Percentiles rank a stretch among this genome's conserved stretches.
Evolutionary conservation across 2,113 vertebrate genomes (phyloP).

Genomic region (Neodontobutis hainanensis): DNA sequence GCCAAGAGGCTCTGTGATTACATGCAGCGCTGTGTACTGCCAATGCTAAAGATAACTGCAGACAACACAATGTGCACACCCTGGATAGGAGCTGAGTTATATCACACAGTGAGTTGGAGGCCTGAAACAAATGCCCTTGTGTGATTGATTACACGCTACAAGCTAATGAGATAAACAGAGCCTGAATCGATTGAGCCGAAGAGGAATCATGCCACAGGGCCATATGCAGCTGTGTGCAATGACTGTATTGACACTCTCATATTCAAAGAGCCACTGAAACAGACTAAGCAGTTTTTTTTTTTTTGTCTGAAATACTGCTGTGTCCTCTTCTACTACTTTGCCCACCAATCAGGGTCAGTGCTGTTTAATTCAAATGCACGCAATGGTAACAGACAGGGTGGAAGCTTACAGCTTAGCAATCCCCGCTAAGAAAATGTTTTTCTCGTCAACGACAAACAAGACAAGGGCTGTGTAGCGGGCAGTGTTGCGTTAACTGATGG

Average conservation of each 20-base stretch:
- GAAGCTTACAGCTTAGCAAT: conserved; percentile 37
- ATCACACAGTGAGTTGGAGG: conserved; percentile 52
- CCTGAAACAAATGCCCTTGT: conserved; percentile 69
- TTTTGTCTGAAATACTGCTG: conserved; percentile 44
- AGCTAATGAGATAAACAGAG: conserved; percentile 81
- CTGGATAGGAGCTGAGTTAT: conserved; percentile 48
- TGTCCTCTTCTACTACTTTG: conserved; percentile 42
- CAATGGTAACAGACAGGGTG: conserved; percentile 55
- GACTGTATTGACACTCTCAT: conserved; percentile 59
- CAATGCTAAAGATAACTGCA: conserved; percentile 48
- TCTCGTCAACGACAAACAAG: conserved; percentile 28
- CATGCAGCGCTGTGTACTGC: conserved; percentile 32
- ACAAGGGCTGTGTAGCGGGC: conserved; percentile 12
- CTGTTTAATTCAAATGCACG: conserved; percentile 45
- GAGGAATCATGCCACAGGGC: conserved; percentile 69
- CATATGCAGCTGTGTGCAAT: conserved; percentile 57
- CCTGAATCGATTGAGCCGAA: conserved; percentile 67
- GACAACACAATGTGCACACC: conserved; percentile 42
- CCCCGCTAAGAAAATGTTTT: conserved; percentile 42
- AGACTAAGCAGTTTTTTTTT: conserved; percentile 49
- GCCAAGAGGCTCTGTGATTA: conserved; percentile 37
- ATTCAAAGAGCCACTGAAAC: conserved; percentile 43
- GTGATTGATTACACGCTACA: conserved; percentile 76
- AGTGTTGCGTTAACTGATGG: conserved; percentile 19
- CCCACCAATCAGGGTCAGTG: conserved; percentile 60